Evolutionary conservation across 2,797 vertebrate genomes (phyloP).

Genomic region (Lycodopsis pacificus): DNA sequence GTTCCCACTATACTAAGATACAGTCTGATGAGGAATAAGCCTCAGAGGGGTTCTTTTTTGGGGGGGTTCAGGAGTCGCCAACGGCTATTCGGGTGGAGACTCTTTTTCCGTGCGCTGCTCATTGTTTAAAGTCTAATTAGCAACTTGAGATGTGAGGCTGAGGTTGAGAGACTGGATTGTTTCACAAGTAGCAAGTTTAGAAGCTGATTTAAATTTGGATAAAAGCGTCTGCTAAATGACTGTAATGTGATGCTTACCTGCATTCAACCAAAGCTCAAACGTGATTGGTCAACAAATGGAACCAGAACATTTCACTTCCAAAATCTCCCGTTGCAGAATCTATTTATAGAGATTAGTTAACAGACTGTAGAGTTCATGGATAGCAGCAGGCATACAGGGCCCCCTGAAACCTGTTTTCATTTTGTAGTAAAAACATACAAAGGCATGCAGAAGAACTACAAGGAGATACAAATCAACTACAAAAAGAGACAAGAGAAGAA

Average conservation of each 20-base stretch:
- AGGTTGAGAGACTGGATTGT: neutral
- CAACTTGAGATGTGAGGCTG: neutral
- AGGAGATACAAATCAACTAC: neutral
- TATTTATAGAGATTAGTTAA: too few species aligned
- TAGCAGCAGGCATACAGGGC: too few species aligned
- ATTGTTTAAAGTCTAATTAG: neutral
- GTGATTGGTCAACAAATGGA: too few species aligned
- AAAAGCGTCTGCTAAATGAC: too few species aligned
- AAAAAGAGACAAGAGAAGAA: neutral
- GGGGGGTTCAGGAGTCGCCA: neutral
- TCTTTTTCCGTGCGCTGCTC: neutral
- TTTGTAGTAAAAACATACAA: neutral
- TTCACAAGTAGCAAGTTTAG: neutral
- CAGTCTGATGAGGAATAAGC: neutral
- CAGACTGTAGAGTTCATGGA: too few species aligned
- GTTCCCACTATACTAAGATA: neutral
- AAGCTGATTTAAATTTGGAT: neutral
- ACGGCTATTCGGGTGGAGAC: too few species aligned
- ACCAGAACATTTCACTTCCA: too few species aligned
- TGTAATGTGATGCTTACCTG: too few species aligned
- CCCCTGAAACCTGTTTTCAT: too few species aligned
- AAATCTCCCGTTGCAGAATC: too few species aligned
- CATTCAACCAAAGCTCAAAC: neutral
- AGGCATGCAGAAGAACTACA: neutral
- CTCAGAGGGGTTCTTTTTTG: neutral